These are phyloP conservation scores for Sebastes oblongus DNA, from an alignment of 2,797 vertebrate genomes.

Conservation along the genomic window DNA sequence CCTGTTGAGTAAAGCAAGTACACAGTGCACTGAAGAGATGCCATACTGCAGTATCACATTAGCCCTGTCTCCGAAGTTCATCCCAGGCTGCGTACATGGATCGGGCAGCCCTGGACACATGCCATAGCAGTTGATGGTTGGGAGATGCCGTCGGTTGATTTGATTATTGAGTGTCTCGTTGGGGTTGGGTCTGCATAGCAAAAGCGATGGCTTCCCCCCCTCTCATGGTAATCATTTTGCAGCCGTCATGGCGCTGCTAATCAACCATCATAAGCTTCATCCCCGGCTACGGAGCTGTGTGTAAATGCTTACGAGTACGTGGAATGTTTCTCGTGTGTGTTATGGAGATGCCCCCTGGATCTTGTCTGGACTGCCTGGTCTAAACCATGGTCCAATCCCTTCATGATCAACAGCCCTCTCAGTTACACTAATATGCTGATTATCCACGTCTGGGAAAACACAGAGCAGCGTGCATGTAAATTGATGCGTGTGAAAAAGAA, in stretches of 20 bases:
- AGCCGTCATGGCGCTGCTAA: slow-evolving; percentile 81
- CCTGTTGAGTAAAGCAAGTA: slow-evolving; percentile 15
- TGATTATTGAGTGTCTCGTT: slow-evolving; percentile 75
- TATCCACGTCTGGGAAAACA: slow-evolving; percentile 69
- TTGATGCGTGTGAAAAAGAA: slow-evolving; percentile 45
- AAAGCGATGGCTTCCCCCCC: slow-evolving; percentile 30
- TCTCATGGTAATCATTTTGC: slow-evolving; percentile 70
- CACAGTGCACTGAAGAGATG: slow-evolving; percentile 16
- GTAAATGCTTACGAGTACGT: slow-evolving; percentile 42
- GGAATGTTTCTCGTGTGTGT: slow-evolving; percentile 57
- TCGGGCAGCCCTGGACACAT: slow-evolving; percentile 59
- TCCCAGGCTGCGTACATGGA: slow-evolving; percentile 33
- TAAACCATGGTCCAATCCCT: slow-evolving; percentile 65
- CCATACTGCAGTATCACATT: slow-evolving; percentile 32
- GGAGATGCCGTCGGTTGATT: slow-evolving; percentile 76
- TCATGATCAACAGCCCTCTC: slow-evolving; percentile 68
- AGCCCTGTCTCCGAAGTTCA: slow-evolving; percentile 42
- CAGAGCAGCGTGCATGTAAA: slow-evolving; percentile 54
- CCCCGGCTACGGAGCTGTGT: slow-evolving; percentile 56
- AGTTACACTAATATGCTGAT: slow-evolving; percentile 74
- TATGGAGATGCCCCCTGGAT: slow-evolving; percentile 71
- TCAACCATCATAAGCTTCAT: slow-evolving; percentile 83
- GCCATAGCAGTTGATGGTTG: slow-evolving; percentile 84
- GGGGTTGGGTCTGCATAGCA: slow-evolving; percentile 40
- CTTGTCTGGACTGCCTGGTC: slow-evolving; percentile 50